Evolutionary conservation across 2,797 vertebrate genomes (phyloP), one percentile per base, ranked within the genome.

Genomic region (Podarcis siculus): DNA sequence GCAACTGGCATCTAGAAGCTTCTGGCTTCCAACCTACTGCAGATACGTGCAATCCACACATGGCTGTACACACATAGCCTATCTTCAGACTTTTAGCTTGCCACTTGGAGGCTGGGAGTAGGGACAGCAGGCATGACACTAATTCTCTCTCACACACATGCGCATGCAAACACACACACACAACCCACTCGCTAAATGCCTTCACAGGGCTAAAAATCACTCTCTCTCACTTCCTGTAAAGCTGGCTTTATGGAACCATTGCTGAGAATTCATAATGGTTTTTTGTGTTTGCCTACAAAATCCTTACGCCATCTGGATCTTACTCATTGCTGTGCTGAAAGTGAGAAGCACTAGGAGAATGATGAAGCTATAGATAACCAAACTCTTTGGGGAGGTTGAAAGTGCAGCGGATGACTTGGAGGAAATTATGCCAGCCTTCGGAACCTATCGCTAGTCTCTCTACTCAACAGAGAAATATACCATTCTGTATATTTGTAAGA

Each of bases 211-310:
- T 39, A 19, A 67, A 27, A 25, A 25, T 67, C 66, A 66, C 79
- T 35, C 9, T 32, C 21, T 55, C 66, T 55, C 32, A 27, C 37
- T 32, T 77, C 39, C 35, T 39, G 21, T 42, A 77, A 78, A 42
- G 49, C 2, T 30, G 35, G 27, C 27, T 82, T 87, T 30, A 75
- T 39, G 8, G 15, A 86, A 79, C 71, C 58, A 66, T 64, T 61
- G 75, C 86, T 32, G 67, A 81, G 49, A 49, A 87, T 30, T 35
- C 49, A 73, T 61, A n/a, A 72, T 81, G 55, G 27, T 64, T 4
- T 87, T 64, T 35, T 87, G 67, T 72, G 67, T 81, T 81, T 81
- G 78, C 69, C 49, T 39, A 81, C 86, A 80, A 58, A 69, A 39
- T 81, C 35, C 55, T 67, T 64, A 55, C 35, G n/a, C 86, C 79